A percentile compares a stretch with the other conserved stretches of the same genome.
Evolutionary conservation across 2,113 vertebrate genomes (phyloP).

Genomic region (Chinchilla lanigera): DNA sequence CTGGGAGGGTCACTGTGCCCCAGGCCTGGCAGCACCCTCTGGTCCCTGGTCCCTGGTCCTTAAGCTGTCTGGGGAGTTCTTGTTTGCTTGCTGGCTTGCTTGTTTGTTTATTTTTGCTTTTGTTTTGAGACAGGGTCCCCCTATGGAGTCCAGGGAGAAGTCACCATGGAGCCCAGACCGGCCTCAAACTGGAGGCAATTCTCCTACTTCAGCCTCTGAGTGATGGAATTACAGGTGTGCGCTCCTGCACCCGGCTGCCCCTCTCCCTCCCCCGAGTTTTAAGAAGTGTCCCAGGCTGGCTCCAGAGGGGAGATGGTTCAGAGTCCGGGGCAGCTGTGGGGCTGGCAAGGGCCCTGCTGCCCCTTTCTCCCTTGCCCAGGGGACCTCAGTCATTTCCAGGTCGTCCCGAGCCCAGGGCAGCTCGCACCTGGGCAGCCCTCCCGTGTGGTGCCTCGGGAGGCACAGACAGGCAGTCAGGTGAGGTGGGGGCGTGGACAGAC

Average conservation of each 20-base stretch:
- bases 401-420: too few species aligned
- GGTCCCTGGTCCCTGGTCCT: background rate
- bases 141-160: background rate
- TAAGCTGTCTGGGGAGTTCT: background rate
- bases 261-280: background rate
- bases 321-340: background rate
- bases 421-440: background rate
- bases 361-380: background rate
- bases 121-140: background rate
- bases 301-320: background rate
- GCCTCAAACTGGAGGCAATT: background rate
- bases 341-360: background rate
- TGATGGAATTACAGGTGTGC: background rate
- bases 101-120: background rate
- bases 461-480: background rate
- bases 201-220: background rate
- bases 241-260: background rate
- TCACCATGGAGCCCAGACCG: background rate
- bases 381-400: background rate
- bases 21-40: background rate
- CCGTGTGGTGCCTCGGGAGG: background rate
- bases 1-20: background rate
- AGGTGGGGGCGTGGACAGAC: background rate
- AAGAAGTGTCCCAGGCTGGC: background rate
- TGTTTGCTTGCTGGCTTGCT: too few species aligned